Evolutionary conservation across 2,113 vertebrate species (phyloP).

Genomic region (Melanerpes formicivorus): DNA sequence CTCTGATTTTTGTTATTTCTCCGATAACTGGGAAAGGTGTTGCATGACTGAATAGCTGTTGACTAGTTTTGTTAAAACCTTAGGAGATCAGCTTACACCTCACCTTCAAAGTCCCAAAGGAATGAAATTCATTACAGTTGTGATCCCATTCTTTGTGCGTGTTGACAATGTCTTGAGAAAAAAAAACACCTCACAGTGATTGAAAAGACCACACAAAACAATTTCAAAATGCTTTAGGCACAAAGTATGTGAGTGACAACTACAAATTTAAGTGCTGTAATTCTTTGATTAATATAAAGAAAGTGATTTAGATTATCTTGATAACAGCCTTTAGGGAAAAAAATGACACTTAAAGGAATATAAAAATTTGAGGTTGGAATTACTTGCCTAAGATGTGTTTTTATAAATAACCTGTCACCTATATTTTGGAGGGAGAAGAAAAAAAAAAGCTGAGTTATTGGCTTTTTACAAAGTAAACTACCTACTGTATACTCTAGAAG

Average conservation of each 20-base stretch:
- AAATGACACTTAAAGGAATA: conserved; percentile 70
- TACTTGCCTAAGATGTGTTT: conserved; percentile 58
- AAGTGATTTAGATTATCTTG: conserved; percentile 76
- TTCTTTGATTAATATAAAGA: conserved; percentile 79
- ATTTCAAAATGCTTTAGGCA: conserved; percentile 79
- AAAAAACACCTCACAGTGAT: conserved; percentile 61
- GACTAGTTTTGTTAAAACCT: conserved; percentile 24
- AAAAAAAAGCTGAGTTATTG: conserved; percentile 34
- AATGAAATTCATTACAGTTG: conserved; percentile 61
- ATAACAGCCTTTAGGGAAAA: conserved; percentile 72
- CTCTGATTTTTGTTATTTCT: neutral
- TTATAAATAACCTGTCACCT: conserved; percentile 72
- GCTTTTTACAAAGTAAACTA: conserved; percentile 58
- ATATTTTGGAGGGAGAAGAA: conserved; percentile 40
- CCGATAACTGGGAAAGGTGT: neutral
- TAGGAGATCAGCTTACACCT: conserved; percentile 33
- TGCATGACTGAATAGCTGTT: neutral
- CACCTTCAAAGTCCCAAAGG: conserved; percentile 59
- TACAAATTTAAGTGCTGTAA: conserved; percentile 79
- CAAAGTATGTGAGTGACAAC: conserved; percentile 74
- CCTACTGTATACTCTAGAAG: conserved; percentile 17
- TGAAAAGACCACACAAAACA: conserved; percentile 79
- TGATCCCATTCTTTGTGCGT: conserved; percentile 64
- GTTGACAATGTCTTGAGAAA: conserved; percentile 67
- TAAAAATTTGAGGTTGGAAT: conserved; percentile 63